A percentile compares a stretch with the other conserved stretches of the same genome.
phyloP scores from a whole-genome alignment of 64 coral and sea anemone genomes.

The Hydrozoanthus tunicans region DNA sequence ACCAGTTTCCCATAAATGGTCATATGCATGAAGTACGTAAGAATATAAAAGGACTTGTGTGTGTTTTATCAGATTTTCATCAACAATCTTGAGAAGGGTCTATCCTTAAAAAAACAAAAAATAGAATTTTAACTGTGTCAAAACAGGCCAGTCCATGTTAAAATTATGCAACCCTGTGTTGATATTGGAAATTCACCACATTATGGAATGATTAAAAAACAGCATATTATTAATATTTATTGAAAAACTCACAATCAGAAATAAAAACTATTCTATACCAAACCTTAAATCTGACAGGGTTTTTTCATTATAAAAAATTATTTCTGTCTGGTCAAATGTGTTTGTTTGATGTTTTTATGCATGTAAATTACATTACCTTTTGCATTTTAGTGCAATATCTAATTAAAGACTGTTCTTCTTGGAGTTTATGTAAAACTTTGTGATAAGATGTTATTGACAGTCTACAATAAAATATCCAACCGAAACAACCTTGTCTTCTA shows the following conservation, averaged over 20 bases:
- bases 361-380: neutral
- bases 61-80: slow-evolving; percentile 3
- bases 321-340: neutral
- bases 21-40: neutral
- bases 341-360: neutral
- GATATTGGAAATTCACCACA: neutral
- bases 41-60: neutral
- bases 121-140: neutral
- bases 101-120: slow-evolving; percentile 3
- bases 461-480: too few relatives aligned
- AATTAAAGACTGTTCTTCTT: neutral
- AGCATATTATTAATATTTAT: neutral
- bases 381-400: neutral
- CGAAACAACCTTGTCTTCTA: too few relatives aligned
- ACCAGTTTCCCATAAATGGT: slow-evolving; percentile 20
- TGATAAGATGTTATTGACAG: neutral
- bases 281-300: neutral
- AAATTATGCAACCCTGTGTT: neutral
- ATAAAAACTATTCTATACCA: neutral
- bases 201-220: neutral
- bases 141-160: neutral
- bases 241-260: neutral
- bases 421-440: neutral
- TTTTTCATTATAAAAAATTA: neutral
- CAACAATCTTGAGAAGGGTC: slow-evolving; percentile 6